phyloP scores from a whole-genome alignment of 2,113 vertebrate species.

The Meleagris gallopavo region DNA sequence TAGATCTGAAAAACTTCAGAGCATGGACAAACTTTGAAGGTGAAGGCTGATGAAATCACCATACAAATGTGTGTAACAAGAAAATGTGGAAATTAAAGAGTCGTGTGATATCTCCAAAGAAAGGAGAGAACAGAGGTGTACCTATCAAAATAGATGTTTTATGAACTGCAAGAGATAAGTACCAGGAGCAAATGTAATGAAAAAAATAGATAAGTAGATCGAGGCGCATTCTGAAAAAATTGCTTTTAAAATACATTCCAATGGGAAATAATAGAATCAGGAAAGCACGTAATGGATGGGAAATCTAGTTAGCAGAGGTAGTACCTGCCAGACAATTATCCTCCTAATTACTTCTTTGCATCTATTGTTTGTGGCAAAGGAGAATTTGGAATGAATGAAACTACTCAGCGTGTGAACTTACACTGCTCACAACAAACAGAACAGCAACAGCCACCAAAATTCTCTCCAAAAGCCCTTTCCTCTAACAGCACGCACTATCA shows the following conservation, averaged over 20 bases:
- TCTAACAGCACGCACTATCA: not conserved
- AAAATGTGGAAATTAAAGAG: not conserved
- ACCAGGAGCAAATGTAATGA: not conserved
- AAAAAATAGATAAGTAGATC: not conserved
- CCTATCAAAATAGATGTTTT: not conserved
- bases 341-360: not conserved
- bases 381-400: not conserved
- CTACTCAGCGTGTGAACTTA: not conserved
- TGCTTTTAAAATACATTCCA: not conserved
- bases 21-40: not conserved
- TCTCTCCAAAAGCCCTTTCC: not conserved
- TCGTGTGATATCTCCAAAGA: not conserved
- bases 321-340: not conserved
- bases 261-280: not conserved
- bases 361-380: not conserved
- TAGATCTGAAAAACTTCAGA: not conserved
- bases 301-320: not conserved
- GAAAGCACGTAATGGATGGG: not conserved
- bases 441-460: not conserved
- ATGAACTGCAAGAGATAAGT: constrained; percentile 3
- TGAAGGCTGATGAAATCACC: constrained; percentile 5
- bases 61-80: not conserved
- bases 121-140: not conserved
- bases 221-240: not conserved
- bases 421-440: not conserved